phyloP scores from a whole-genome alignment of 2,797 vertebrate genomes.

The Rousettus madagascariensis region DNA sequence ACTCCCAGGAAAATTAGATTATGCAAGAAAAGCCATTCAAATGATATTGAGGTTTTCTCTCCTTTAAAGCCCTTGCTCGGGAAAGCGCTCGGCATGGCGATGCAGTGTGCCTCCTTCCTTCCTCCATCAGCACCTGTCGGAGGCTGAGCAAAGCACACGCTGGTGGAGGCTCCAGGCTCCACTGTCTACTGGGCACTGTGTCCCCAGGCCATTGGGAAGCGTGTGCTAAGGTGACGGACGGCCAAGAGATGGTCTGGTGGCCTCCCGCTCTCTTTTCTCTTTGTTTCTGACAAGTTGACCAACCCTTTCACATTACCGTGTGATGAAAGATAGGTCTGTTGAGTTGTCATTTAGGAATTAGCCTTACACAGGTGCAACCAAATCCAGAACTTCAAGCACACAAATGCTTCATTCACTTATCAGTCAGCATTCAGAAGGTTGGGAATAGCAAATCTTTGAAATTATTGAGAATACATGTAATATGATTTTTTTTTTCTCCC shows the following conservation, averaged over 20 bases:
- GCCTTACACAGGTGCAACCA: accelerated
- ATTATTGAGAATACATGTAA: not conserved
- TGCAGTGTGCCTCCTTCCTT: not conserved
- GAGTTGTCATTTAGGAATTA: not conserved
- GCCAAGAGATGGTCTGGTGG: not conserved
- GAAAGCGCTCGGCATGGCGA: not conserved
- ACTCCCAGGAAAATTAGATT: constrained; percentile 68
- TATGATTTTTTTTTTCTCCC: not conserved
- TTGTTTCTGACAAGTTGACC: not conserved
- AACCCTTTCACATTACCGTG: not conserved
- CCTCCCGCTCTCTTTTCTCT: not conserved
- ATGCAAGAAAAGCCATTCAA: not conserved
- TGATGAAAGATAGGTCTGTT: not conserved
- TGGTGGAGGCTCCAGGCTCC: not conserved
- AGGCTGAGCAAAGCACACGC: not conserved
- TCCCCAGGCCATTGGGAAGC: not conserved
- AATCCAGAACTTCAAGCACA: not conserved
- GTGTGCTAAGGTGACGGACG: too few relatives aligned
- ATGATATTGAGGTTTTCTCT: not conserved
- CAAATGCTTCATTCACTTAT: not conserved
- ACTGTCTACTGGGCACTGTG: not conserved
- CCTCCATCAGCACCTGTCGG: not conserved
- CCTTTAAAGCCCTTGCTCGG: not conserved
- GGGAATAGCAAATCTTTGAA: not conserved
- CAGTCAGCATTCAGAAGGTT: not conserved